Evolutionary conservation across 23 tunicate species (phyloP), one percentile per base, ranked within the genome.

Genomic region (Ascidia mentula): DNA sequence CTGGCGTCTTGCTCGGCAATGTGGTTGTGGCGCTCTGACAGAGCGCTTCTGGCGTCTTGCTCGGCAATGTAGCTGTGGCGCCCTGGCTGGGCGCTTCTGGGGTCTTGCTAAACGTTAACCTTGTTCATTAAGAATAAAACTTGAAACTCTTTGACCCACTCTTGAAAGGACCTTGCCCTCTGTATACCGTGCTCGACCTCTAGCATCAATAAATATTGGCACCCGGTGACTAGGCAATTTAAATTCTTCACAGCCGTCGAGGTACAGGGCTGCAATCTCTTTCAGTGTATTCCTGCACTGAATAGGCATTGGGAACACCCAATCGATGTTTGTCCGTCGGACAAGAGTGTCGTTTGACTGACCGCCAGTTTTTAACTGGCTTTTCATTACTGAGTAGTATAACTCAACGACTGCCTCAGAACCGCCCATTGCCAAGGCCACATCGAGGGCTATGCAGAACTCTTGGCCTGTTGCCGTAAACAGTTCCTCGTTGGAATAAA

Each of bases 341-440:
- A 31, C 34, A 28, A 77, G 70, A 12, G 81, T 77, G 32, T 42
- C 81, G 74, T 77, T 77, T 8, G 72, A 9, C 77, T 77, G 81
- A 39, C 70, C 72, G 9, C 81, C 81, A 18, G 81, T 32, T 40
- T 77, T 33, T 18, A 33, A 12, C 9, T 77, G 81, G 9, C 33
- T 77, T 45, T 77, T 77, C 81, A 77, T 77, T 45, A 77, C 81
- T 13, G 79, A 74, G 69, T 74, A 74, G 32, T 22, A 74, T 31
- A 20, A 35, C 65, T 74, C 79, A 12, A 77, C 81, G 22, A 77
- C 70, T 45, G 81, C 81, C 36, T 77, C 81, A 40, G 45, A 34
- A 7, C 78, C 78, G 8, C 78, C 78, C 78, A 74, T 32, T 32
- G 33, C 35, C 35, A 74, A 32, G 33, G 40, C 78, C 33, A 74